phyloP scores from a whole-genome alignment of 2,113 vertebrate species.

The Syngnathus floridae region DNA sequence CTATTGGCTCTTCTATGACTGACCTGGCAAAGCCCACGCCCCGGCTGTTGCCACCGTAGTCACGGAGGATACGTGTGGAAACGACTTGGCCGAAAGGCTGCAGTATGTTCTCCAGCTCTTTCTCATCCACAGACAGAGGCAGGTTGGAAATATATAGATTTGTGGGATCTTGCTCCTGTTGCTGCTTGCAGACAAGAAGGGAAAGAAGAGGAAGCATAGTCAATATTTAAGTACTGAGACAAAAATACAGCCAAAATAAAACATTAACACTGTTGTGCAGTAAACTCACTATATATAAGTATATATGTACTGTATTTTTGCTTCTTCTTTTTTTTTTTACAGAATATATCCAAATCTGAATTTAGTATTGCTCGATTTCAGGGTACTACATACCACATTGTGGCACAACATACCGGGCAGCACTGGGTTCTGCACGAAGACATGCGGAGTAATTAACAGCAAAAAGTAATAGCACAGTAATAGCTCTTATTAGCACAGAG shows the following conservation, averaged over 20 bases:
- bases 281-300: too few species aligned
- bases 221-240: neutral
- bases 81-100: conserved; percentile 88
- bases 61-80: conserved; percentile 97
- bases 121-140: conserved; percentile 95
- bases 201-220: neutral
- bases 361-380: too few species aligned
- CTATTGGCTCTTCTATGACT: conserved; percentile 30
- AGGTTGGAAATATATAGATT: conserved; percentile 99
- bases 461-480: too few species aligned
- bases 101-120: conserved; percentile 96
- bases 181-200: conserved; percentile 67
- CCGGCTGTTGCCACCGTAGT: conserved; percentile 93
- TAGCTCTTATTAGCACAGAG: too few species aligned
- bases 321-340: too few species aligned
- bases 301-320: too few species aligned
- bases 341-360: too few species aligned
- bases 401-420: too few species aligned
- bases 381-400: too few species aligned
- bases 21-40: conserved; percentile 98
- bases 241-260: neutral
- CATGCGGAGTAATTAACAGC: too few species aligned
- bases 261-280: neutral
- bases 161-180: conserved; percentile 92
- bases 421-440: too few species aligned